Evolutionary conservation across 2,888 invertebrate genomes (phyloP).

Genomic region (Oscheius sp.): DNA sequence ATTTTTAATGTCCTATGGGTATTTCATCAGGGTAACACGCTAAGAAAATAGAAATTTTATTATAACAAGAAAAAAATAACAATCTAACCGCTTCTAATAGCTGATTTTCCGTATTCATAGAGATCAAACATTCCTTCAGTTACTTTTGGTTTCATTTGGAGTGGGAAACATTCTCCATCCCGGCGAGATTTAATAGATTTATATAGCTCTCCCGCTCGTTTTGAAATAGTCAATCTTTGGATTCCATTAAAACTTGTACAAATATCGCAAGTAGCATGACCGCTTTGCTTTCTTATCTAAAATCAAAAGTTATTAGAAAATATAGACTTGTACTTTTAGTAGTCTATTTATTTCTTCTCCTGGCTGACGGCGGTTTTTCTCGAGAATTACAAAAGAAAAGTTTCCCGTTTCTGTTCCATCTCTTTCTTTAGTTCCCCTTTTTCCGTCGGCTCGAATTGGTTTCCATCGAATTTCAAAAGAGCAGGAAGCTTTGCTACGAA

Average conservation of each 20-base stretch:
- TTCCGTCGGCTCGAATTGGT: conserved; percentile 62
- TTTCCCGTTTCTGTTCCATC: conserved; percentile 74
- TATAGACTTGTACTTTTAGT: conserved; percentile 30
- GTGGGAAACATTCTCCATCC: conserved; percentile 57
- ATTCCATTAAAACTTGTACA: conserved; percentile 66
- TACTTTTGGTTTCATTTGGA: conserved; percentile 39
- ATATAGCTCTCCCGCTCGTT: conserved; percentile 46
- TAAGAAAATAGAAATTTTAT: background rate
- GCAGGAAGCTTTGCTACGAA: conserved; percentile 41
- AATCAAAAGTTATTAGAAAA: background rate
- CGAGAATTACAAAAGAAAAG: conserved; percentile 84
- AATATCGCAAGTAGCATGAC: conserved; percentile 56
- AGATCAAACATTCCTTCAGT: conserved; percentile 42
- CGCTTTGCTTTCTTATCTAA: conserved; percentile 48
- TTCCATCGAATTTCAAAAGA: conserved; percentile 54
- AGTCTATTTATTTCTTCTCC: conserved; percentile 35
- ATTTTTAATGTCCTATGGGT: no score
- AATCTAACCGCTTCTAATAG: background rate
- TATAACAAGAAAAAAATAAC: background rate
- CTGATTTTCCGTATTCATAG: conserved; percentile 26
- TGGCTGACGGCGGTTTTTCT: conserved; percentile 76
- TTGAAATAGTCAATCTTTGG: conserved; percentile 56
- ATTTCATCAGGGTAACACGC: background rate
- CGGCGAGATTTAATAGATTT: conserved; percentile 32
- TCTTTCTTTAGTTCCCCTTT: conserved; percentile 48